Percentiles rank a stretch among this genome's conserved stretches.
These are phyloP conservation scores for Mus musculus DNA, from an alignment of 2,113 vertebrate genomes.

Conservation along the genomic window GRCm39 chrX:86467501-86468000, in stretches of 20 bases:
- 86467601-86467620: background rate
- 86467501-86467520: background rate
- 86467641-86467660: background rate
- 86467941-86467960: background rate
- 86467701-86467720: background rate
- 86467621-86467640: background rate
- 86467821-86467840: background rate
- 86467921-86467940: background rate
- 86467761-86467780: background rate
- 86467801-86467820: background rate
- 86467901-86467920: background rate
- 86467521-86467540: background rate
- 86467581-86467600: background rate
- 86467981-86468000: background rate
- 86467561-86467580: background rate
- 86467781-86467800: background rate
- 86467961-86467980: constrained; percentile 30
- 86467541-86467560: background rate
- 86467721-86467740: background rate
- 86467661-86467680: background rate
- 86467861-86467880: background rate
- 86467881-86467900: background rate
- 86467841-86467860: background rate
- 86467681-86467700: background rate
- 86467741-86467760: background rate